Evolutionary conservation across 2,888 invertebrate species (phyloP).

Genomic region (Smittia aterrima): DNA sequence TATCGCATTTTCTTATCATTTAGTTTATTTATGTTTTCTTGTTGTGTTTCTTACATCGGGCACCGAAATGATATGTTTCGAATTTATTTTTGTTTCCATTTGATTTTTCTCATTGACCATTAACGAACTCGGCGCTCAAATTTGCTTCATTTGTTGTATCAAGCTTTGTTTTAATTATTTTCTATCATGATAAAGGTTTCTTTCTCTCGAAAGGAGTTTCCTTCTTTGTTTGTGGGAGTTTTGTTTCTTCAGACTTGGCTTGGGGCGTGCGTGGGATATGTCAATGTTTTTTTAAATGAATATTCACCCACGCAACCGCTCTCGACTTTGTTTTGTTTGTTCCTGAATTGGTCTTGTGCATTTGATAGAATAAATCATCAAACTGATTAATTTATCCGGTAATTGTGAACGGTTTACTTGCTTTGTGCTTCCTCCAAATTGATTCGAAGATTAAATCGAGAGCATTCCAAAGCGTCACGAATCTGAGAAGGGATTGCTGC

Average conservation of each 20-base stretch:
- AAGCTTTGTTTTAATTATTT: background rate
- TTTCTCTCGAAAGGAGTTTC: background rate
- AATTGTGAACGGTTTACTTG: background rate
- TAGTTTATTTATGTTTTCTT: slow-evolving; percentile 8
- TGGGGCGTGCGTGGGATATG: too few species aligned
- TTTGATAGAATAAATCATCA: background rate
- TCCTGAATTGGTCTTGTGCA: background rate
- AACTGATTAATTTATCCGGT: background rate
- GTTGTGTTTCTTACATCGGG: slow-evolving; percentile 47
- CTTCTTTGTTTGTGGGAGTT: background rate
- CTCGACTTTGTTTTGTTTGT: background rate
- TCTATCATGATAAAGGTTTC: background rate
- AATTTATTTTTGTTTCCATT: slow-evolving; percentile 44
- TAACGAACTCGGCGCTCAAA: background rate
- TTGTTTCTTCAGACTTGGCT: background rate
- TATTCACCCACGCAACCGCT: background rate
- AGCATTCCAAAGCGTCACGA: background rate
- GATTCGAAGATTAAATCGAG: background rate
- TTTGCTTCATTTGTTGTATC: background rate
- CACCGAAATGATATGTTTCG: slow-evolving; percentile 56
- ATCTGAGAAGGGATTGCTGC: background rate
- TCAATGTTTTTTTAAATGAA: too few species aligned
- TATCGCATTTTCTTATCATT: slow-evolving; percentile 23
- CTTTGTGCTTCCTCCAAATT: background rate
- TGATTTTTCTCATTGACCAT: background rate